Evolutionary conservation across 2,888 invertebrate genomes (phyloP).

Genomic region (Hirtodrosophila alboralis): DNA sequence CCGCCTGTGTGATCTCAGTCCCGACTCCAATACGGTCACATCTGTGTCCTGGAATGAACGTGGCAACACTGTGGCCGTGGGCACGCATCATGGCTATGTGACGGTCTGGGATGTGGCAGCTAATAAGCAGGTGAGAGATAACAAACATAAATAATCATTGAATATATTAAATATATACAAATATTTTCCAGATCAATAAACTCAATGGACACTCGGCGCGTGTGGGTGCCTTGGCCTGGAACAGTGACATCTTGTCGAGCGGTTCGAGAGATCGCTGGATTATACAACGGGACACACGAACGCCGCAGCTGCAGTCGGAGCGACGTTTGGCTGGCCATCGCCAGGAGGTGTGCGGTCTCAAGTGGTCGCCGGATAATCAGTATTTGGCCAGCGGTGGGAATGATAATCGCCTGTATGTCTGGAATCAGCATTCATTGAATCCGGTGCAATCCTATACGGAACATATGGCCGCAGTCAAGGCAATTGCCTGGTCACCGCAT

Average conservation of each 20-base stretch:
- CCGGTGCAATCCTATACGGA: slow-evolving; percentile 98
- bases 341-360: slow-evolving; percentile 98
- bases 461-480: slow-evolving; percentile 98
- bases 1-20: slow-evolving; percentile 96
- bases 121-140: slow-evolving; percentile 91
- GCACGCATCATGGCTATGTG: slow-evolving; percentile 98
- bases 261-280: slow-evolving; percentile 97
- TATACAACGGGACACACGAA: slow-evolving; percentile 96
- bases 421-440: slow-evolving; percentile 92
- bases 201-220: slow-evolving; percentile 96
- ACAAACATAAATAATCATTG: background rate
- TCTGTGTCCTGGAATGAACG: slow-evolving; percentile 99
- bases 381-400: slow-evolving; percentile 99
- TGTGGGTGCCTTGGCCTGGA: slow-evolving; percentile 98
- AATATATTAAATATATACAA: too few species aligned
- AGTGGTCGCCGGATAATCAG: slow-evolving; percentile 99
- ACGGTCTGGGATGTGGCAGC: slow-evolving; percentile 99
- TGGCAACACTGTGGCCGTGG: slow-evolving; percentile 98
- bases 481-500: slow-evolving; percentile 99
- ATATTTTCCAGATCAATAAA: slow-evolving; percentile 88
- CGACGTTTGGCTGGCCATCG: slow-evolving; percentile 94
- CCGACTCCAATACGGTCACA: slow-evolving; percentile 97
- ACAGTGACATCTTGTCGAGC: slow-evolving; percentile 97
- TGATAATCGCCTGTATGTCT: slow-evolving; percentile 87
- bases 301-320: slow-evolving; percentile 90